These are phyloP conservation scores for Puffinus mauretanicus DNA, from an alignment of 2,113 vertebrate species.

Conservation along the genomic window DNA sequence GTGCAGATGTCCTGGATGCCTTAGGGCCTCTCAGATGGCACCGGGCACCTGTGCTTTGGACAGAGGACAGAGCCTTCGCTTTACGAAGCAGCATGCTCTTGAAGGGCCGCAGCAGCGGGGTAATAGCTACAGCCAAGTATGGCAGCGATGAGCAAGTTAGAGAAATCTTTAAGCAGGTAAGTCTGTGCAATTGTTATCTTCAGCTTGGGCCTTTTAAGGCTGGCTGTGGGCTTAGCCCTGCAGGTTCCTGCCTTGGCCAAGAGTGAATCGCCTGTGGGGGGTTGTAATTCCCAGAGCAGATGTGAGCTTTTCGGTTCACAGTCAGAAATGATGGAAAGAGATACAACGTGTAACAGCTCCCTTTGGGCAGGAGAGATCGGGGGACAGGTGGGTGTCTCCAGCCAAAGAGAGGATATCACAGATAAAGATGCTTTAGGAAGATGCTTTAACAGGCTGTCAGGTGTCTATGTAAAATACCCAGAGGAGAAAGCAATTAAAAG, in stretches of 20 bases:
- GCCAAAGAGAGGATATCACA: background rate
- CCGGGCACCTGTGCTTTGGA: background rate
- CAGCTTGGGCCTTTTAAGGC: background rate
- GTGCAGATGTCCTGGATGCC: slow-evolving; percentile 4
- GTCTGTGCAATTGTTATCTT: background rate
- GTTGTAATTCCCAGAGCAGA: slow-evolving; percentile 13
- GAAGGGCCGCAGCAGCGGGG: background rate
- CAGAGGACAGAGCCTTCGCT: background rate
- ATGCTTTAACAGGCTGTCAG: background rate
- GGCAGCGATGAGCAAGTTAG: background rate
- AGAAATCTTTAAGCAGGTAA: background rate
- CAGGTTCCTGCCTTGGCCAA: background rate
- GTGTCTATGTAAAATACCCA: slow-evolving; percentile 20
- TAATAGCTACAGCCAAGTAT: background rate
- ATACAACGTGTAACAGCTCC: background rate
- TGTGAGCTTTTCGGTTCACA: background rate
- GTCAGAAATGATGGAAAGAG: background rate
- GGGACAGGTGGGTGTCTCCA: background rate
- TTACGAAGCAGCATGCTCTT: background rate
- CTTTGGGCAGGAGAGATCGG: background rate
- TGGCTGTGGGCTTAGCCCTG: background rate
- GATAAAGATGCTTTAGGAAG: background rate
- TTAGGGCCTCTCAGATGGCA: slow-evolving; percentile 19
- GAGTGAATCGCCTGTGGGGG: background rate
- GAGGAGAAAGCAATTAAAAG: slow-evolving; percentile 39